phyloP scores from a whole-genome alignment of 2,113 vertebrate species.

The Elephantulus edwardii region DNA sequence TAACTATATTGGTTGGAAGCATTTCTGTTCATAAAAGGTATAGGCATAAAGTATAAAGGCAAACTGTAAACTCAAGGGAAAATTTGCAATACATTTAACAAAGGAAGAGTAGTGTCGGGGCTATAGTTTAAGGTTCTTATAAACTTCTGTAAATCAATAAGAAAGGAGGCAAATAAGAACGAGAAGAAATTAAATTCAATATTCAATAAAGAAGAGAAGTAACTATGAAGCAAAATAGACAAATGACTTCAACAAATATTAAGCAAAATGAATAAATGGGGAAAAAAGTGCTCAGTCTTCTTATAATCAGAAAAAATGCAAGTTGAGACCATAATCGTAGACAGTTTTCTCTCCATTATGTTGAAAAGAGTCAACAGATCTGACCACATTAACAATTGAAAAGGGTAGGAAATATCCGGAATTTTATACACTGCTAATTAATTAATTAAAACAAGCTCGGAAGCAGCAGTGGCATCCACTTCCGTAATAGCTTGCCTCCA shows the following conservation, averaged over 20 bases:
- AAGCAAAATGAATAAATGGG: constrained; percentile 10
- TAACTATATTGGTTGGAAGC: background rate
- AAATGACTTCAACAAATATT: background rate
- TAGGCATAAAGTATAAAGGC: background rate
- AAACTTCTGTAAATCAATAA: background rate
- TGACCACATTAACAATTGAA: background rate
- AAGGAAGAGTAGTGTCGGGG: background rate
- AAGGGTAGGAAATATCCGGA: background rate
- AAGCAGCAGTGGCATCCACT: too few relatives aligned
- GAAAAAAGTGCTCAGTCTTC: background rate
- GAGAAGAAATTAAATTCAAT: too few relatives aligned
- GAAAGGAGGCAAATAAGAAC: too few relatives aligned
- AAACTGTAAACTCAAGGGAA: background rate
- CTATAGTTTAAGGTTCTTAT: background rate
- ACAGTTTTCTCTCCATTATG: background rate
- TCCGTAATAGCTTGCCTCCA: too few relatives aligned
- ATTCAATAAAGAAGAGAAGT: background rate
- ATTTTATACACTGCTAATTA: background rate
- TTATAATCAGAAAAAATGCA: constrained; percentile 2
- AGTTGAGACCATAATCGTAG: background rate
- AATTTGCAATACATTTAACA: background rate
- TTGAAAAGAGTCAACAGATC: constrained; percentile 3
- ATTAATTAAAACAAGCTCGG: too few relatives aligned
- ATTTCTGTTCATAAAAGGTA: background rate
- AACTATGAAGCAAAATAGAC: background rate